Conservation (phyloP, 2,797 vertebrate genomes). For the Potorous gilbertii region DNA sequence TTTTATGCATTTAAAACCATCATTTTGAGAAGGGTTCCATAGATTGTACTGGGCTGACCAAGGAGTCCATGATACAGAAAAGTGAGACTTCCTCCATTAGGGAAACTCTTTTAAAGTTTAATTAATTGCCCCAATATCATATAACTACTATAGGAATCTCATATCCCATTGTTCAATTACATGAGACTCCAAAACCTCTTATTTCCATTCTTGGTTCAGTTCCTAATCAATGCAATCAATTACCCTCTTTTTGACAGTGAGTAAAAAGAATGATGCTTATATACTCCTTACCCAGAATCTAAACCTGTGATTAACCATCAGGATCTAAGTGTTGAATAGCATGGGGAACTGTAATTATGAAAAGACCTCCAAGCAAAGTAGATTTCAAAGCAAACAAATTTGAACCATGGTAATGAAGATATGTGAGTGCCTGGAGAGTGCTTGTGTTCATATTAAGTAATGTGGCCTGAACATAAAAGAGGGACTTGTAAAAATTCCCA, state of each 20-base stretch:
- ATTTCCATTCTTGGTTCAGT: background rate
- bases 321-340: background rate
- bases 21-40: background rate
- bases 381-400: background rate
- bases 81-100: background rate
- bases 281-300: background rate
- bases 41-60: background rate
- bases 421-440: background rate
- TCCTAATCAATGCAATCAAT: constrained; percentile 11
- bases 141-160: background rate
- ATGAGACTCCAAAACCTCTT: background rate
- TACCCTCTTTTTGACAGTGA: background rate
- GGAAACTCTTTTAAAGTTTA: background rate
- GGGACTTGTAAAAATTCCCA: background rate
- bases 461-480: background rate
- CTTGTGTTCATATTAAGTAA: background rate
- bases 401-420: background rate
- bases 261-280: background rate
- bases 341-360: background rate
- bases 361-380: background rate
- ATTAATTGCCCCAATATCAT: background rate
- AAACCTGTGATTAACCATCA: background rate
- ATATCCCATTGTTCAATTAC: background rate
- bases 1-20: background rate
- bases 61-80: background rate